Conservation (phyloP, 2,797 vertebrate species). For the Limosa lapponica region DNA sequence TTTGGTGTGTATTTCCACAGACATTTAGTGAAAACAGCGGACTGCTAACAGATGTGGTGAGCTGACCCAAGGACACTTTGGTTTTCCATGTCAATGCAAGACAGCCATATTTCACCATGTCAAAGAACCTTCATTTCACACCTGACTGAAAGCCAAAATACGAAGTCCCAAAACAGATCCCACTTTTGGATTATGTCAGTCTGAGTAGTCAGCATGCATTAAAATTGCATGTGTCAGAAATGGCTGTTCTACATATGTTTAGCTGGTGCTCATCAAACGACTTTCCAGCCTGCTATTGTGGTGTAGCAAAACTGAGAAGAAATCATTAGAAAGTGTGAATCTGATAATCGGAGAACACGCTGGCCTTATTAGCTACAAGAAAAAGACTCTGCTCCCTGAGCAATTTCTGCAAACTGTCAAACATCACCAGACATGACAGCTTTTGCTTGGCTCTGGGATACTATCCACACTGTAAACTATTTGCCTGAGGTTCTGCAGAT, state of each 20-base stretch:
- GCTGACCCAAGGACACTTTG: neutral
- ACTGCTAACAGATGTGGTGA: neutral
- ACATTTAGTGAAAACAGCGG: neutral
- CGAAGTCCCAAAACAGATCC: constrained; percentile 30
- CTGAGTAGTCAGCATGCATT: constrained; percentile 13
- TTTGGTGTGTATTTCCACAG: neutral
- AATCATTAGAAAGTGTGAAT: constrained; percentile 54
- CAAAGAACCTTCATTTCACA: constrained; percentile 55
- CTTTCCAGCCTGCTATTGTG: constrained; percentile 6
- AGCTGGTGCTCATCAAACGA: constrained; percentile 5
- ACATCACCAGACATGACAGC: constrained; percentile 57
- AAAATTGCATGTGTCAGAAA: constrained; percentile 43
- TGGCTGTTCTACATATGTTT: constrained; percentile 33
- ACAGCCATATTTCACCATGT: constrained; percentile 12
- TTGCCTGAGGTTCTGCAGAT: constrained; percentile 63
- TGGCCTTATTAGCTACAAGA: constrained; percentile 36
- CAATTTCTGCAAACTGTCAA: constrained; percentile 68
- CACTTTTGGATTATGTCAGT: constrained; percentile 48
- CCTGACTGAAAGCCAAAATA: constrained; percentile 46
- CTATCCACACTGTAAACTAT: constrained; percentile 22
- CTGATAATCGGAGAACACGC: constrained; percentile 45
- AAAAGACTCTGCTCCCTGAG: constrained; percentile 17
- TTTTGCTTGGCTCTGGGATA: constrained; percentile 31
- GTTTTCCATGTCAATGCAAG: constrained; percentile 2
- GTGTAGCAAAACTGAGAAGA: constrained; percentile 35